phyloP scores from a whole-genome alignment of 2,797 vertebrate genomes.

The Clarias laeviceps region DNA sequence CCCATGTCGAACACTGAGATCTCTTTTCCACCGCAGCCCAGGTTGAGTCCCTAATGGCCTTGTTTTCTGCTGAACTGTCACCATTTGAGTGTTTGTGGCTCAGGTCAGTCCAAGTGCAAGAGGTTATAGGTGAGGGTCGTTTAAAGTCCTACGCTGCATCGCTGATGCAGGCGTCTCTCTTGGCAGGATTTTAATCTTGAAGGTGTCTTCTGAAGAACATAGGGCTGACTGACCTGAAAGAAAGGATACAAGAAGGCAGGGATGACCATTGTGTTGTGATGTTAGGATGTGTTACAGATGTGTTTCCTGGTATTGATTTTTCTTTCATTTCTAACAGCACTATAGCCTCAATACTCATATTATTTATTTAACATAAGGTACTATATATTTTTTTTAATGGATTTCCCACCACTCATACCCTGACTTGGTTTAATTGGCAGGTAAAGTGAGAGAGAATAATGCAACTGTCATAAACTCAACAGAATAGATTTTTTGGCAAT shows the following conservation, averaged over 20 bases:
- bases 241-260: not conserved
- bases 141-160: not conserved
- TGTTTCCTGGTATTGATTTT: not conserved
- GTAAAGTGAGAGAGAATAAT: not conserved
- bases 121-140: not conserved
- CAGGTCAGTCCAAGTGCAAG: slow-evolving; percentile 16
- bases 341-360: not conserved
- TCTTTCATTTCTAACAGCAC: not conserved
- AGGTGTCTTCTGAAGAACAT: not conserved
- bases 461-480: not conserved
- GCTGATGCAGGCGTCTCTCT: not conserved
- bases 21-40: slow-evolving; percentile 56
- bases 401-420: not conserved
- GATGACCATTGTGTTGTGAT: not conserved
- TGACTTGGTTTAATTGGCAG: not conserved
- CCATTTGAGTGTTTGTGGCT: not conserved
- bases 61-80: slow-evolving; percentile 19
- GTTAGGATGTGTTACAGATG: not conserved
- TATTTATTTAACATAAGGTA: not conserved
- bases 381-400: not conserved
- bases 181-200: not conserved
- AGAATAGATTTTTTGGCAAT: not conserved
- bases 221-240: not conserved
- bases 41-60: slow-evolving; percentile 46
- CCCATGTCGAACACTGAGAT: slow-evolving; percentile 62